These are phyloP conservation scores for Heteromurus nitidus DNA, from an alignment of 2,888 invertebrate species.

Conservation along the genomic window DNA sequence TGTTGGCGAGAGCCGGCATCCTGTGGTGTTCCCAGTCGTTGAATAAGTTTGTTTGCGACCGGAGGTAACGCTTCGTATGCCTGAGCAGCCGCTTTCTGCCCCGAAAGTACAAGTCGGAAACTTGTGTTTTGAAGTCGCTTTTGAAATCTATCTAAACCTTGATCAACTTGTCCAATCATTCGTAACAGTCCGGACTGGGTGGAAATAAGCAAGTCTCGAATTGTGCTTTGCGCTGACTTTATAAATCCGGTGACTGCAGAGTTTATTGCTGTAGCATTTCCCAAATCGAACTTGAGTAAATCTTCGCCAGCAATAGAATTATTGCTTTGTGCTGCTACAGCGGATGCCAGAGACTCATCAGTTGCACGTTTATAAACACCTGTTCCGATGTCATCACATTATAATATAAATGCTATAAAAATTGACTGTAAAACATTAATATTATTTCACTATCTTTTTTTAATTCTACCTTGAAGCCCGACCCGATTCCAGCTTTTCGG, in stretches of 20 bases:
- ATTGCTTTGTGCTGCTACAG: too few species aligned
- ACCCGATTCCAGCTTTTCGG: too few species aligned
- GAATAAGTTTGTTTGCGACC: constrained; percentile 46
- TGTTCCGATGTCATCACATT: too few species aligned
- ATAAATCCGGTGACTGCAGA: constrained; percentile 36
- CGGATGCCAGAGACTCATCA: too few species aligned
- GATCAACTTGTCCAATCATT: constrained; percentile 55
- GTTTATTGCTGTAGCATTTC: constrained; percentile 42
- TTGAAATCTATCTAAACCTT: constrained; percentile 31
- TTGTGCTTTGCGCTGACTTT: constrained; percentile 25
- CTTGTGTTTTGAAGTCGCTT: constrained; percentile 30
- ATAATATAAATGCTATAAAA: too few species aligned
- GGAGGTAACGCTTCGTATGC: constrained; percentile 50
- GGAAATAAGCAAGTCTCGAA: constrained; percentile 39
- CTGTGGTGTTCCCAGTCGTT: constrained; percentile 36
- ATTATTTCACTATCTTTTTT: too few species aligned
- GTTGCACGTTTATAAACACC: too few species aligned
- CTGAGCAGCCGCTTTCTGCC: constrained; percentile 56
- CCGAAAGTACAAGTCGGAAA: constrained; percentile 42
- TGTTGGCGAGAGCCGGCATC: constrained; percentile 38
- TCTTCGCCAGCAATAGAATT: too few species aligned
- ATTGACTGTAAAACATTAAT: too few species aligned
- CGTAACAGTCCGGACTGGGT: constrained; percentile 36
- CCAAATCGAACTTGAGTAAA: constrained; percentile 22
- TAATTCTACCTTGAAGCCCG: too few species aligned